These are phyloP conservation scores for Clanis bilineata DNA, from an alignment of 2,888 invertebrate species.

Conservation along the genomic window DNA sequence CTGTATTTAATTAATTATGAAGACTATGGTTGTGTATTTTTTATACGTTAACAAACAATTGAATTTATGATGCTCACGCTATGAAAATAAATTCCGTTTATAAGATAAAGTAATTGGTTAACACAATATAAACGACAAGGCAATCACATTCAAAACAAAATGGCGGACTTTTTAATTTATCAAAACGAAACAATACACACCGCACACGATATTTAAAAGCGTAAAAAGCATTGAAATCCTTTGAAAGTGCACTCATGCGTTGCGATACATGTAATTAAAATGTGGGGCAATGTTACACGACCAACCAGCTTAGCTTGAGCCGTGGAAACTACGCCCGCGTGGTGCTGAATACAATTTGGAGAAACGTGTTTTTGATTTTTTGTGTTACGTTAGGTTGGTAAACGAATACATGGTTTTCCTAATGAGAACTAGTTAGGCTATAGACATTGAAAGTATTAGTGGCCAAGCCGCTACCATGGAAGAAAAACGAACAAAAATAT, in stretches of 20 bases:
- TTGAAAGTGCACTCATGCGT: constrained; percentile 60
- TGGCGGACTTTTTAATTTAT: constrained; percentile 18
- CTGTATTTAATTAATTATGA: too few relatives aligned
- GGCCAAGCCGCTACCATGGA: too few relatives aligned
- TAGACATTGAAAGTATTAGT: too few relatives aligned
- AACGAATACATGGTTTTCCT: too few relatives aligned
- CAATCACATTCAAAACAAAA: constrained; percentile 18
- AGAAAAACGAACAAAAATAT: too few relatives aligned
- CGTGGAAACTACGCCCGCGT: neutral
- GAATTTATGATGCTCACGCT: too few relatives aligned
- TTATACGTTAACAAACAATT: too few relatives aligned
- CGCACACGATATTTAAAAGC: constrained; percentile 29
- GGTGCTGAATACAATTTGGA: neutral
- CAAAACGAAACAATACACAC: constrained; percentile 7
- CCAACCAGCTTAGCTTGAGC: constrained; percentile 39
- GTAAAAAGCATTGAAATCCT: constrained; percentile 59
- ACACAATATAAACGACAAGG: neutral
- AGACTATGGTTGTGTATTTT: too few relatives aligned
- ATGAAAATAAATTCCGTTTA: too few relatives aligned
- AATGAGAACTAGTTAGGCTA: too few relatives aligned
- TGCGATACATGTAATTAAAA: constrained; percentile 77
- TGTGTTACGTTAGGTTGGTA: too few relatives aligned
- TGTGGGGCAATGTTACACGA: constrained; percentile 52
- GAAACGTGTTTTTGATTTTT: neutral
- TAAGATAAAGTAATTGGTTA: neutral